phyloP scores from a whole-genome alignment of 2,113 vertebrate genomes.

The Myrmecobius fasciatus region DNA sequence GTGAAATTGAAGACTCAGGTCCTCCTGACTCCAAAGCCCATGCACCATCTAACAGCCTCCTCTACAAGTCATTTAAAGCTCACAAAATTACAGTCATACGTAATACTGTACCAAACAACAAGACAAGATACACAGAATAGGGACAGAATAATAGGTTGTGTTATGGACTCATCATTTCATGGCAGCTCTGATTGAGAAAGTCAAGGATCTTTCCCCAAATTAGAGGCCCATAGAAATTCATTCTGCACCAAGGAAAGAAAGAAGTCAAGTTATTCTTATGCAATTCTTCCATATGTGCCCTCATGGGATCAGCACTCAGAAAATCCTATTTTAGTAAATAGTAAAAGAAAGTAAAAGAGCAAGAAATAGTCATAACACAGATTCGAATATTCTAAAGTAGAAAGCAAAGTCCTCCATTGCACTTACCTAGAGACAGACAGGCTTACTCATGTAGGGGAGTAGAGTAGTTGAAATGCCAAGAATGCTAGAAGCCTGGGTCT shows the following conservation, averaged over 20 bases:
- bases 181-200: background rate
- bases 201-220: background rate
- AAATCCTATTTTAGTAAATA: background rate
- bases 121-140: background rate
- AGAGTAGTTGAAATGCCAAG: background rate
- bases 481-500: background rate
- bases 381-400: background rate
- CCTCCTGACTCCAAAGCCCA: too few species aligned
- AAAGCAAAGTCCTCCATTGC: background rate
- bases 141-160: too few species aligned
- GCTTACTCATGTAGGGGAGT: background rate
- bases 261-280: background rate
- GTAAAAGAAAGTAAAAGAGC: background rate
- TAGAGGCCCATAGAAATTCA: background rate
- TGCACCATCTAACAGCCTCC: too few species aligned
- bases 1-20: too few species aligned
- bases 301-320: background rate
- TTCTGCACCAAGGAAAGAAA: background rate
- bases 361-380: background rate
- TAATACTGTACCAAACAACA: background rate
- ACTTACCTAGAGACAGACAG: background rate
- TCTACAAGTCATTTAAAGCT: too few species aligned
- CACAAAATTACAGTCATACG: background rate
- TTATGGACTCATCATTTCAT: too few species aligned
- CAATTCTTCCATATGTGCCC: background rate